These are phyloP conservation scores for Carduelis carduelis DNA, from an alignment of 2,797 vertebrate species.

Conservation along the genomic window DNA sequence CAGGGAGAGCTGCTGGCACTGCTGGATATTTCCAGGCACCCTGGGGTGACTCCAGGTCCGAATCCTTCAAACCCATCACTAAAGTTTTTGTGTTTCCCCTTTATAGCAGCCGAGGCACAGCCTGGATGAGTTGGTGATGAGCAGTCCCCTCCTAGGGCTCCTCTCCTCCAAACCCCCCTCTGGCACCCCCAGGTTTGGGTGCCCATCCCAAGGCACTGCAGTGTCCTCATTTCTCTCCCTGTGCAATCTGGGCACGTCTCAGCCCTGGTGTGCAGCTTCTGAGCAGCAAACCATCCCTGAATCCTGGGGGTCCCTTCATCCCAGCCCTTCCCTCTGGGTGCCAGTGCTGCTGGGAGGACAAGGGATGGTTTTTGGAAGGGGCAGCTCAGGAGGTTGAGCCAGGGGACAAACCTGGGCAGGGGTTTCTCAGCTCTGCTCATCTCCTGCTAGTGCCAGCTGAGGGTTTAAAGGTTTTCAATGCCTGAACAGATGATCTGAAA, in stretches of 20 bases:
- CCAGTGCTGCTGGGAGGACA: not conserved
- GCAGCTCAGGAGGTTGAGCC: not conserved
- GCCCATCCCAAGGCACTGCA: not conserved
- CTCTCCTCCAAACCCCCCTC: not conserved
- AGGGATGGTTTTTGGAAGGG: not conserved
- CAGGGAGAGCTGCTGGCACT: not conserved
- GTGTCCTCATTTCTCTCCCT: not conserved
- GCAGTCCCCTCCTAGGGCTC: not conserved
- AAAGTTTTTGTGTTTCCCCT: not conserved
- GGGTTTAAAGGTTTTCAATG: not conserved
- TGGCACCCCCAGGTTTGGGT: not conserved
- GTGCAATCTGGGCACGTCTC: not conserved
- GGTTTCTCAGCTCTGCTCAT: not conserved
- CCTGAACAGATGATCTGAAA: not conserved
- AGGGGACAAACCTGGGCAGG: not conserved
- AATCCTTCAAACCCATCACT: not conserved
- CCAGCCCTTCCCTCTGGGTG: not conserved
- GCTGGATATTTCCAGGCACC: not conserved
- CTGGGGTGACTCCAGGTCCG: fast-evolving
- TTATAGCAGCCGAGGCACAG: fast-evolving
- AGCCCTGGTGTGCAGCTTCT: not conserved
- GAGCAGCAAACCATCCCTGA: not conserved
- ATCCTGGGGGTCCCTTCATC: not conserved
- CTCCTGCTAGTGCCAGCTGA: not conserved
- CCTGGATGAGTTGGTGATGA: fast-evolving